These are phyloP conservation scores for Parazoanthus darwini DNA, from an alignment of 92 coral and sea anemone genomes.

Conservation along the genomic window DNA sequence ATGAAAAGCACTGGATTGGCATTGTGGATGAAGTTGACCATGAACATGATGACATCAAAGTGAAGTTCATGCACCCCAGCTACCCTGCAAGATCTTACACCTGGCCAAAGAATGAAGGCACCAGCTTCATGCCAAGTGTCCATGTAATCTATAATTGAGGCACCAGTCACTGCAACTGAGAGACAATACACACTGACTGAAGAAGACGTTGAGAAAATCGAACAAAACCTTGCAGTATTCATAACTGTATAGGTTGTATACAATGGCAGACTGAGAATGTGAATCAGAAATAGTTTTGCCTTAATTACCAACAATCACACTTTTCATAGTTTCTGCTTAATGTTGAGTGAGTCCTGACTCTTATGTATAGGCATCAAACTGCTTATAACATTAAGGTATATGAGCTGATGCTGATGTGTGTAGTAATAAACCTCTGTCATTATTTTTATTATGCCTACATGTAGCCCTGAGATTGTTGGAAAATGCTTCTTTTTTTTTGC, in stretches of 20 bases:
- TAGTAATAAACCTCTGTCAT: not conserved
- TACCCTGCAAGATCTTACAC: slow-evolving; percentile 46
- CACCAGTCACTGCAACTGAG: slow-evolving; percentile 46
- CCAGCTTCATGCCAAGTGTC: slow-evolving; percentile 33
- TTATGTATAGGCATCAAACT: slow-evolving; percentile 12
- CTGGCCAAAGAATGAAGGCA: slow-evolving; percentile 46
- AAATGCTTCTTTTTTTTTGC: not conserved
- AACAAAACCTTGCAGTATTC: slow-evolving; percentile 44
- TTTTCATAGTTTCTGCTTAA: slow-evolving; percentile 13
- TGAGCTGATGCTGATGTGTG: slow-evolving; percentile 29
- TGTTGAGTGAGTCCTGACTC: slow-evolving; percentile 6
- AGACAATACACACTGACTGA: slow-evolving; percentile 53
- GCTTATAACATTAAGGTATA: not conserved
- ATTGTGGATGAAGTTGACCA: slow-evolving; percentile 35
- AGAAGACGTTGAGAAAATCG: slow-evolving; percentile 34
- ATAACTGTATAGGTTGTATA: not conserved
- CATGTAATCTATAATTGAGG: slow-evolving; percentile 42
- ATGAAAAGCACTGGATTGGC: slow-evolving; percentile 42
- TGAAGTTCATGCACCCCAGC: slow-evolving; percentile 43
- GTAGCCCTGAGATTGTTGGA: slow-evolving; percentile 7
- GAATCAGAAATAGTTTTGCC: not conserved
- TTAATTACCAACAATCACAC: not conserved
- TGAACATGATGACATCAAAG: slow-evolving; percentile 48
- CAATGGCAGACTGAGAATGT: not conserved
- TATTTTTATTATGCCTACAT: slow-evolving; percentile 18